Base-by-base conservation (phyloP, 2,888 invertebrate genomes). In the Melolontha melolontha region DNA sequence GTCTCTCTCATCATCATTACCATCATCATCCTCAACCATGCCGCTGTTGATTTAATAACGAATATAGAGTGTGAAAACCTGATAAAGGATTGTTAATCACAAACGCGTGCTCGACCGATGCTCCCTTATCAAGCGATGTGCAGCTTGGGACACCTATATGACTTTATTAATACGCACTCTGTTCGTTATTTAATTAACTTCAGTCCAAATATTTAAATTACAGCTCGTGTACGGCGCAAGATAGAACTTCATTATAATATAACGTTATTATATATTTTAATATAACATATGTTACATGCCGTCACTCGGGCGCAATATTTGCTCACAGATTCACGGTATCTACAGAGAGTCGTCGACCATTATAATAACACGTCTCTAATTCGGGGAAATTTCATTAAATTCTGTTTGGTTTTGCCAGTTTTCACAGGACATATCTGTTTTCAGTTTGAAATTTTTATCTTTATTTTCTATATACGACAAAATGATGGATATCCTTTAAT, bases 51-150 rank as follows among this genome's bases (percentile, higher is more conserved):
- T 66, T 66, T 68, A 70, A 72, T 71, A 73, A 73, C 70, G 72
- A 71, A 75, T 42, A 44, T 72, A 73, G 78, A 78, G 79, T 79
- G 79, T 77, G 77, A 73, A 78, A 74, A 74, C 76, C 75, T 75
- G 80, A 80, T 80, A 80, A 79, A 79, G 78, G 78, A 75, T 74
- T 70, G 70, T 75, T 77, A 79, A 80, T 79, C 78, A 76, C 74
- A 72, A 76, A 78, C 80, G 80, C 79, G 79, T 80, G 81, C 77
- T 79, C 75, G 76, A 75, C 77, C 76, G 77, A 76, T 80, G 79
- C 79, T 78, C 76, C 75, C 78, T 81, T 81, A 81, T 81, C 81
- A 79, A 78, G 69, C 76, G 78, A 78, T 79, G 78, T 78, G 79
- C 80, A 80, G 80, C 76, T 73, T 70, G 75, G 75, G 75, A 77